A percentile compares a stretch with the other conserved stretches of the same genome.
Conservation (phyloP, 2,113 vertebrate genomes). For the Toxostoma redivivum region DNA sequence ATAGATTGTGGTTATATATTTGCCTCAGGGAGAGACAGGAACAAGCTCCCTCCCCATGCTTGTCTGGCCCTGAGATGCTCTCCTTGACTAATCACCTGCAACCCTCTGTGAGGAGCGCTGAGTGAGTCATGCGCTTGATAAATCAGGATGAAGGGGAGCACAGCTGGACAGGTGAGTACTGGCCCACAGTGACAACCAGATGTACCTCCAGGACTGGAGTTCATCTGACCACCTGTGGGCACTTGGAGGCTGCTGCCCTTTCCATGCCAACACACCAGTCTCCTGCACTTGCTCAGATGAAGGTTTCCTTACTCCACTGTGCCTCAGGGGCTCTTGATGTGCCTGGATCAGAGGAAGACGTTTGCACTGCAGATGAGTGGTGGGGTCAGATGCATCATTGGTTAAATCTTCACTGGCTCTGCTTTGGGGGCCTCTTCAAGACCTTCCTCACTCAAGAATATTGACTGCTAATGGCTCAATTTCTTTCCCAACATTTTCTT, state of each 20-base stretch:
- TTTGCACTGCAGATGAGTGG: neutral
- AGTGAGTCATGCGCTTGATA: neutral
- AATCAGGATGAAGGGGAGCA: neutral
- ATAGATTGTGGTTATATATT: neutral
- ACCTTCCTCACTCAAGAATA: neutral
- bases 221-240: neutral
- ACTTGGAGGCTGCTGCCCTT: neutral
- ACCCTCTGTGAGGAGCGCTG: neutral
- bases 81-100: neutral
- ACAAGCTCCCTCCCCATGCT: neutral
- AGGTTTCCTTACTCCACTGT: neutral
- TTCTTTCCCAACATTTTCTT: neutral
- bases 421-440: neutral
- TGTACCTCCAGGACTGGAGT: neutral
- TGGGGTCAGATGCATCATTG: neutral
- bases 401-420: neutral
- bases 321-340: neutral
- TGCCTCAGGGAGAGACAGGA: neutral
- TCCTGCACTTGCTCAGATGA: neutral
- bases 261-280: neutral
- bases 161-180: neutral
- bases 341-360: neutral
- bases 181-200: neutral
- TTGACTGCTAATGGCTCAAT: neutral
- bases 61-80: neutral